A percentile compares a stretch with the other conserved stretches of the same genome.
These are phyloP conservation scores for Fissipunctia ypsillon DNA, from an alignment of 2,888 invertebrate species.

Conservation along the genomic window DNA sequence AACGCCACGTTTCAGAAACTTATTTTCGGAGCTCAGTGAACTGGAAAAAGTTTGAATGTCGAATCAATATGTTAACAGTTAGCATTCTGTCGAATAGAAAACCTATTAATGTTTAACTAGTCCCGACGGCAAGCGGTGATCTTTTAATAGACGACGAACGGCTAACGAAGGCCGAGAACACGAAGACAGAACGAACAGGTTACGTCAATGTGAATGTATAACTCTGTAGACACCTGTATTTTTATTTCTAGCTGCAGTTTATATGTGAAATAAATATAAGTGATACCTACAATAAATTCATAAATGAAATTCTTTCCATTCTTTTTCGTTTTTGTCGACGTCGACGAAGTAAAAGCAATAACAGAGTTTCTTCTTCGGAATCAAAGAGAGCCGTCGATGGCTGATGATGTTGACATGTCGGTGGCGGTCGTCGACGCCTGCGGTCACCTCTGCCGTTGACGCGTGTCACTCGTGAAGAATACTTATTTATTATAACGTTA, in stretches of 20 bases:
- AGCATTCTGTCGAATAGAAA: not conserved
- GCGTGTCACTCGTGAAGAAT: too few relatives aligned
- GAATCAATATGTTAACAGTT: conserved; percentile 7
- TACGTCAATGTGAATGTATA: not conserved
- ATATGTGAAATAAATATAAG: too few relatives aligned
- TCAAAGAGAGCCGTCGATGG: too few relatives aligned
- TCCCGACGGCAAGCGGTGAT: not conserved
- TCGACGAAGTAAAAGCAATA: too few relatives aligned
- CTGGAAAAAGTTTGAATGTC: not conserved
- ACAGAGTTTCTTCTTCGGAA: too few relatives aligned
- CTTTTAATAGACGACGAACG: conserved; percentile 9
- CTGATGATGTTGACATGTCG: too few relatives aligned
- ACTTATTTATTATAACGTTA: not conserved
- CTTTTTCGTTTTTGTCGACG: too few relatives aligned
- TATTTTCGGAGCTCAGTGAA: not conserved
- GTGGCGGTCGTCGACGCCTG: too few relatives aligned
- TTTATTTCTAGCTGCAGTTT: conserved; percentile 1
- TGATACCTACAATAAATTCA: too few relatives aligned
- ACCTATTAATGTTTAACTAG: not conserved
- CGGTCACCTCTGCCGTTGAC: too few relatives aligned
- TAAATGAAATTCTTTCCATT: too few relatives aligned
- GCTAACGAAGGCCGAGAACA: not conserved
- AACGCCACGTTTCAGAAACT: not conserved
- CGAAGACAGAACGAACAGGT: not conserved
- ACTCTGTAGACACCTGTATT: not conserved